Evolutionary conservation across 2,113 vertebrate genomes (phyloP).

Genomic region (Pomatorhinus ruficollis): DNA sequence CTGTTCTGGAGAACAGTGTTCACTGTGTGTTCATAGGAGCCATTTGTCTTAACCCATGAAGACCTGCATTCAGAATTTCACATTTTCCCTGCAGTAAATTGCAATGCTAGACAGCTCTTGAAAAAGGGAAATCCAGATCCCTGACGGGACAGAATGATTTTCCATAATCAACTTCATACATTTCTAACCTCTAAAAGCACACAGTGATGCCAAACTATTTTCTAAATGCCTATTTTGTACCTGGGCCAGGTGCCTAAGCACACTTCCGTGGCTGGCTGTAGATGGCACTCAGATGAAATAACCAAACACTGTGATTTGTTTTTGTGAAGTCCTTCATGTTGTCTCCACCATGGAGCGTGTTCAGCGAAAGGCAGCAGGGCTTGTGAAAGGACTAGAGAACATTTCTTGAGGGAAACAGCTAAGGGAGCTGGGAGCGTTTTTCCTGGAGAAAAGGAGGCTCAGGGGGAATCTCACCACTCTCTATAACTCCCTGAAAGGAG

Average conservation of each 20-base stretch:
- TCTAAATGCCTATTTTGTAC: background rate
- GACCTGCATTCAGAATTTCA: background rate
- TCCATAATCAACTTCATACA: background rate
- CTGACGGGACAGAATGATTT: background rate
- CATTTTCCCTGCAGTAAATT: background rate
- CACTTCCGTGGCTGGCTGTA: background rate
- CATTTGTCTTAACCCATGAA: background rate
- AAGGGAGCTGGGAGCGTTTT: background rate
- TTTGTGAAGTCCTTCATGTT: background rate
- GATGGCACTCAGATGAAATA: background rate
- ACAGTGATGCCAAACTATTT: background rate
- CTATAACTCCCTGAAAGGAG: background rate
- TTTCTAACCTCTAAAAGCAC: background rate
- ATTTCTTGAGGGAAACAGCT: background rate
- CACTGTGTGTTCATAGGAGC: background rate
- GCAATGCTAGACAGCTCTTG: background rate
- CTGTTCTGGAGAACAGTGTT: background rate
- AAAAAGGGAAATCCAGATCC: background rate
- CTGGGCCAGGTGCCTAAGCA: background rate
- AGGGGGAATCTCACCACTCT: no score
- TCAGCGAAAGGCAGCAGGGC: rapidly evolving
- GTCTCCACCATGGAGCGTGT: background rate
- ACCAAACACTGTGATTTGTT: background rate
- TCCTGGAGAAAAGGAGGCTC: background rate
- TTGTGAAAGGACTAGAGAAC: background rate